Evolutionary conservation across 2,888 invertebrate genomes (phyloP).

Genomic region (Napeogenes sylphis): DNA sequence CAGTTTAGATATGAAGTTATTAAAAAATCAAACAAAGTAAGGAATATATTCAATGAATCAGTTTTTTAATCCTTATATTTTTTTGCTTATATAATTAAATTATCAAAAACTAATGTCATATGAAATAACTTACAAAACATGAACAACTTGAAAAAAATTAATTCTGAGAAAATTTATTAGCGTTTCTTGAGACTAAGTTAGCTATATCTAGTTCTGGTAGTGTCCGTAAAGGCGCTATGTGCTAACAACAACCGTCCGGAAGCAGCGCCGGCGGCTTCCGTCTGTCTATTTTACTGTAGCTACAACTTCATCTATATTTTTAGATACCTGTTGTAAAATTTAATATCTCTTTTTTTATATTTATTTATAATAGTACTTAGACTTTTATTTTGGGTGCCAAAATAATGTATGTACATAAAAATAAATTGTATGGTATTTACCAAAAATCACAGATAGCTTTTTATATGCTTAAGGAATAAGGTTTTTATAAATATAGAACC

Average conservation of each 20-base stretch:
- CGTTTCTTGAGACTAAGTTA: conserved; percentile 2
- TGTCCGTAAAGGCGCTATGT: conserved; percentile 69
- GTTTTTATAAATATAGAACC: too few species aligned
- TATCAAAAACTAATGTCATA: too few species aligned
- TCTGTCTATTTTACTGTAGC: conserved; percentile 51
- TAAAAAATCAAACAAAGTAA: too few species aligned
- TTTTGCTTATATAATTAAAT: too few species aligned
- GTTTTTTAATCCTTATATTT: too few species aligned
- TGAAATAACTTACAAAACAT: too few species aligned
- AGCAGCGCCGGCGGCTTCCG: conserved; percentile 70
- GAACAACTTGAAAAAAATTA: not conserved
- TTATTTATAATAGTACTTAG: conserved; percentile 16
- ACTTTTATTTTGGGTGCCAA: conserved; percentile 13
- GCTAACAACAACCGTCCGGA: conserved; percentile 73
- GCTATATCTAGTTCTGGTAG: conserved; percentile 39
- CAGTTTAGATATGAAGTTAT: too few species aligned
- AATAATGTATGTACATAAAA: too few species aligned
- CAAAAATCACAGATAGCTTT: too few species aligned
- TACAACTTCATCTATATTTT: conserved; percentile 48
- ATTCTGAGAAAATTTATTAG: not conserved
- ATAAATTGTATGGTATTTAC: too few species aligned
- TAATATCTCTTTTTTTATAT: conserved; percentile 30
- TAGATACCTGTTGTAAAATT: conserved; percentile 43
- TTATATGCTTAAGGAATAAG: too few species aligned
- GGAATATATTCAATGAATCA: too few species aligned